Evolutionary conservation across 1,140 invertebrate species (phyloP), one percentile per base, ranked within the genome.

Genomic region (Panulirus ornatus): DNA sequence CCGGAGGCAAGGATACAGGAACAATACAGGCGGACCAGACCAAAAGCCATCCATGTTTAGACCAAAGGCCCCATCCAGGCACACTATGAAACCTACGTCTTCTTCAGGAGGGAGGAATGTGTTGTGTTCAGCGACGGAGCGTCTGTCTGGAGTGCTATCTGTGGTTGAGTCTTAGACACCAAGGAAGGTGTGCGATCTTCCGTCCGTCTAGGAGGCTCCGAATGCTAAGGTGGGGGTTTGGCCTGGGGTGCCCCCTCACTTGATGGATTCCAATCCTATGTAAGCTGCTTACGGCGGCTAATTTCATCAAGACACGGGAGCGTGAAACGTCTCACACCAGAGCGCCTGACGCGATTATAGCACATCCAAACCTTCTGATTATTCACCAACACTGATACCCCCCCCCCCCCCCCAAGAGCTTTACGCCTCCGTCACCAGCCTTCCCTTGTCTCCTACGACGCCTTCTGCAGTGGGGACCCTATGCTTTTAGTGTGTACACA

Each of bases 221-320:
- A 8, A 66, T 6, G 11, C 58, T 30, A n/a, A 66, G 58, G n/a
- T n/a, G n/a, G n/a, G n/a, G 58, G 58, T 5, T 66, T 66, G 58
- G 11, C 8, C 30, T 22, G 36, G 40, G 40, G 42, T n/a, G 16
- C 14, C n/a, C 9, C 76, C 42, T 47, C 38, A 44, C 42, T 47
- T 30, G 44, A 47, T 79, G 76, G 27, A 30, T 79, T 42, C 38
- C 76, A 79, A 79, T 79, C 76, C 76, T 19, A 30, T 79, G 42
- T 79, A 79, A 79, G 76, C 76, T n/a, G 76, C 76, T 79, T 47
- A 79, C 27, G 76, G 22, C 16, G 76, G 38, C 76, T 79, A 79
- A 79, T 79, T 79, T 79, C 76, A 79, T 79, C 76, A 79, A 79
- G 76, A 47, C 76, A 47, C 42, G 22, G 16, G 76, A 44, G 42